Conservation (phyloP, 2,797 vertebrate genomes). For the Dryobates pubescens region DNA sequence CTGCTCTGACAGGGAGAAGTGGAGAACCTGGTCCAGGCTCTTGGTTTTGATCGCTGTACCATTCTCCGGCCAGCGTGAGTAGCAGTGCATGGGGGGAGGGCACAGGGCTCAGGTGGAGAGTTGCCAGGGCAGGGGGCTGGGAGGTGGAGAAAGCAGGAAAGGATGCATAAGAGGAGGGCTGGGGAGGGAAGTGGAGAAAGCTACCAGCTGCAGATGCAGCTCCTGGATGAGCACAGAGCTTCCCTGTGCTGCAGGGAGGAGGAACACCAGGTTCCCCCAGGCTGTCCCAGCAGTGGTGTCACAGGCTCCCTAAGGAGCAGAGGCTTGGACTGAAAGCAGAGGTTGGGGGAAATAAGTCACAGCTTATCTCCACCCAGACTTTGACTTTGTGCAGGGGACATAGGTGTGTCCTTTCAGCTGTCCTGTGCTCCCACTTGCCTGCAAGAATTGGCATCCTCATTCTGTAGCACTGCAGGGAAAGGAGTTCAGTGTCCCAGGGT, state of each 20-base stretch:
- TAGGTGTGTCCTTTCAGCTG: neutral
- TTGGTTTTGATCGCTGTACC: conserved; percentile 83
- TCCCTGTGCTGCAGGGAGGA: neutral
- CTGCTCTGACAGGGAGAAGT: conserved; percentile 59
- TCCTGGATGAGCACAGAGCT: neutral
- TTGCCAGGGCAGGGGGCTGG: neutral
- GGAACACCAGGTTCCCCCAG: neutral
- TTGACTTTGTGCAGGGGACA: neutral
- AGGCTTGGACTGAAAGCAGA: neutral
- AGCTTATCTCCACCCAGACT: neutral
- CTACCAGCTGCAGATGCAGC: neutral
- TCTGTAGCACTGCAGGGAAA: neutral
- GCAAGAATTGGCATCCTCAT: neutral
- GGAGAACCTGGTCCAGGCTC: conserved; percentile 74
- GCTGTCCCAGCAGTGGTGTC: neutral
- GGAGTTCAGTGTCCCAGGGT: neutral
- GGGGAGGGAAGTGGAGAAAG: neutral
- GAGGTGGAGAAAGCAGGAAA: neutral
- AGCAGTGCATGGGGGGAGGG: neutral
- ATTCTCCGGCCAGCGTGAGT: conserved; percentile 87
- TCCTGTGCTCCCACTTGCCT: neutral
- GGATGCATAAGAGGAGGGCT: neutral
- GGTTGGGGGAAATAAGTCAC: neutral
- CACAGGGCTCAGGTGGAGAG: neutral
- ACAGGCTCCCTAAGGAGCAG: fast-evolving